Base-by-base conservation (phyloP, 2,113 vertebrate genomes). In the Callithrix jacchus region DNA sequence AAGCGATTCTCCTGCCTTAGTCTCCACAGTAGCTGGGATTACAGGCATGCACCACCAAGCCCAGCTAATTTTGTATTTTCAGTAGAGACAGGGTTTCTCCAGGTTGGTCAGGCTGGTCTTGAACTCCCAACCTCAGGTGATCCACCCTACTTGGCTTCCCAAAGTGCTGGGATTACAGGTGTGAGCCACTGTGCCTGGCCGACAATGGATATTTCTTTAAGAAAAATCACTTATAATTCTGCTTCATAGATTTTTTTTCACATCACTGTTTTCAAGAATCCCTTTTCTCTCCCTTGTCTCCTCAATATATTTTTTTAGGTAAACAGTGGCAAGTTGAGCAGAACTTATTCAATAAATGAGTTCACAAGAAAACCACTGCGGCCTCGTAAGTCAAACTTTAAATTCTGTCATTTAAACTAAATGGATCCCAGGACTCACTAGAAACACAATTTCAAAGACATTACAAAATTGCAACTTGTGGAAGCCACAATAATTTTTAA, bases 401-500 rank as follows among this genome's bases (percentile, higher is more conserved):
- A 13, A 83, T 90, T 92, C 74, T 79, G 37, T 90, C 76, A 54
- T 80, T 93, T 96, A 47, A 82, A 61, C 40, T 68, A 58, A 93
- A 74, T 68, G 23, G 13, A 94, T 74, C 32, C 42, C 47, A 91
- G 35, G 21, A 76, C 30, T 45, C 13, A 73, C 37, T 74, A 71
- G 8, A 82, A 77, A 76, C 17, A 68, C 4, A 89, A 13, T 79
- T 49, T 73, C 42, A 89, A 52, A 94, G 14, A 52, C 9, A n/a
- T 83, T 58, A 64, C 17, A 93, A 56, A 56, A 80, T 71, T 77
- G 7, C 37, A 71, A 49, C 14, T 8, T 68, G 18, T 17, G 32
- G 35, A 81, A 6, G 58, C 2, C 12, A 64, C 58, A 79, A 11
- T 25, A 4, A 81, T 81, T 84, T 83, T 71, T 76, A 23, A 42